Conservation (phyloP, 2,113 vertebrate species). For the Perca flavescens region DNA sequence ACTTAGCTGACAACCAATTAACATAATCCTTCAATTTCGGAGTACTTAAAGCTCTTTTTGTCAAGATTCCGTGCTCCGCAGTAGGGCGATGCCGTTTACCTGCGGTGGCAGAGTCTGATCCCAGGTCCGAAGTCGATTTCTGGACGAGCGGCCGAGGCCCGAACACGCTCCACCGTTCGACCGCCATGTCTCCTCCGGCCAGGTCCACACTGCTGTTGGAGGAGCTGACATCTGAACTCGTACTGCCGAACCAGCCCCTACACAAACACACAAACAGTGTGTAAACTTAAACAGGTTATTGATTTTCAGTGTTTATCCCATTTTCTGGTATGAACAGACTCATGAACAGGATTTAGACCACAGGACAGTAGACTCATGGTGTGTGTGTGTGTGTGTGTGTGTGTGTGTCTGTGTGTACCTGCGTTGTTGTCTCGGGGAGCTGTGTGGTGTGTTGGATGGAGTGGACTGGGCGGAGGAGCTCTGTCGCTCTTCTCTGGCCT, state of each 20-base stretch:
- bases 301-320: not conserved
- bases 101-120: conserved; percentile 70
- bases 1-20: not conserved
- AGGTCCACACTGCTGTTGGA: conserved; percentile 83
- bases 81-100: conserved; percentile 41
- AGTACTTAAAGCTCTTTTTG: not conserved
- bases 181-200: conserved; percentile 54
- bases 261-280: conserved; percentile 42
- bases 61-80: not conserved
- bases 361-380: too few species aligned
- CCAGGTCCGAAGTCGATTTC: conserved; percentile 88
- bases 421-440: conserved; percentile 90
- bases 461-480: conserved; percentile 90
- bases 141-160: conserved; percentile 86
- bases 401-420: conserved; percentile 80
- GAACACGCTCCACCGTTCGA: conserved; percentile 92
- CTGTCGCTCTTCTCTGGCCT: conserved; percentile 88
- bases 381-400: not conserved
- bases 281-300: not conserved
- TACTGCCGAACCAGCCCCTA: conserved; percentile 90
- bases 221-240: conserved; percentile 82
- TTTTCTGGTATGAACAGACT: not conserved
- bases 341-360: too few species aligned
- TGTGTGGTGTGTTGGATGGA: conserved; percentile 89
- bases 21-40: not conserved